Base-by-base conservation (phyloP, 2,113 vertebrate genomes). In the crab-eating macaque (Macaca fascicularis) region DNA sequence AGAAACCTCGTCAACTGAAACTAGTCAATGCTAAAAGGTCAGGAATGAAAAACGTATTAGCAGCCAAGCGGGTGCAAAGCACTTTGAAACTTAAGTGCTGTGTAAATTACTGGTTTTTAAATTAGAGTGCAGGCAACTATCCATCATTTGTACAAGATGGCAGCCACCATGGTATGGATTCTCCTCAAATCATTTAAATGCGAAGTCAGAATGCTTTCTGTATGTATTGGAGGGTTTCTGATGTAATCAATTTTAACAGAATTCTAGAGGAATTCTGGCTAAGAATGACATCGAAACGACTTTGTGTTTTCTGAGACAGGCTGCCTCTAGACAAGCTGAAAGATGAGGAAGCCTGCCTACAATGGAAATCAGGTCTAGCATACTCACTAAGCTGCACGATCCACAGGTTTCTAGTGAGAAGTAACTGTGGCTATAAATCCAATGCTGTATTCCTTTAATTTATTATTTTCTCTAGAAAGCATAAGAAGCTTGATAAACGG, bases 191-290 rank as follows among this genome's bases (percentile, higher is more conserved):
- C 76, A 76, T 25, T 70, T 86, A 55, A 72, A 93, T 91, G 55
- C n/a, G 43, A 95, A 87, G 43, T 89, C 87, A 95, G 89, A 85
- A 95, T 30, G 32, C 55, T 95, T 93, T 30, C 32, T 38, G 27
- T 35, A 64, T 32, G 38, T 32, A 30, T 76, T 25, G 19, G 12
- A 16, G 52, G 25, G 2, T 9, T 32, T 10, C 83, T 82, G 32
- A 72, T 88, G 50, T 61, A 75, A 93, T 61, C 45, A 38, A 79
- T 78, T 92, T 72, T 74, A 93, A 82, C 8, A 93, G 64, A 38
- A 80, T 92, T 83, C 50, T 78, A 38, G 92, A 81, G 88, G 90
- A 32, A 92, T 45, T 78, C 35, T 43, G 2, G 19, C 38, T 76
- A 6, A 3, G 35, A 87, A 74, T 38, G 35, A 38, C 43, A 72